Evolutionary conservation across 2,888 invertebrate genomes (phyloP), one percentile per base, ranked within the genome.

Genomic region (Agriotes lineatus): DNA sequence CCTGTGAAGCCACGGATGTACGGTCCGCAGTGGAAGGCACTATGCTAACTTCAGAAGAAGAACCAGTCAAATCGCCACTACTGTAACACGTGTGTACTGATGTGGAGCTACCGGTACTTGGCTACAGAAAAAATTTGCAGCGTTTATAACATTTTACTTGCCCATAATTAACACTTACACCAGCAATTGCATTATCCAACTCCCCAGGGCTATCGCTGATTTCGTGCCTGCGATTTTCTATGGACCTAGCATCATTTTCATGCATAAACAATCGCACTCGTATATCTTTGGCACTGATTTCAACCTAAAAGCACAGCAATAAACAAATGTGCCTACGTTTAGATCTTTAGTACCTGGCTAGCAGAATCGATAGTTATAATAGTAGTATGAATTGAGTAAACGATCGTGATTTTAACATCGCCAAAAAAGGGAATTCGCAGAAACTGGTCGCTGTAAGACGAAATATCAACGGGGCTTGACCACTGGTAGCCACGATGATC

Each of bases 221-320:
- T n/a, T n/a, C n/a, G n/a, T n/a, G n/a, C n/a, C 12, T 42, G 16
- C 18, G 7, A 10, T 39, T 48, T 20, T 48, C 48, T 20, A 42
- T n/a, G n/a, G 52, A 25, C 59, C n/a, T 50, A 4, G 37, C 48
- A 18, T 68, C 68, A 25, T 22, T 42, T 42, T 83, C 82, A 50
- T 81, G 82, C 75, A 82, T 74, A 12, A 80, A 78, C 20, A 94
- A 86, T 48, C 95, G 88, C 44, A 89, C 89, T 72, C 95, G 86
- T 19, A 96, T 93, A 77, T 94, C 94, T 73, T 91, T 90, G 1
- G 95, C 95, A 4, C 93, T 93, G 72, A 95, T 89, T 81, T 95
- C 94, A 57, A 86, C 85, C 90, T 90, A 79, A 42, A 82, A 4
- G 7, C 3, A 22, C 20, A 48, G 82, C 18, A 71, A 70, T 39